Base-by-base conservation (phyloP, 2,797 vertebrate genomes). In the Mus minutoides region DNA sequence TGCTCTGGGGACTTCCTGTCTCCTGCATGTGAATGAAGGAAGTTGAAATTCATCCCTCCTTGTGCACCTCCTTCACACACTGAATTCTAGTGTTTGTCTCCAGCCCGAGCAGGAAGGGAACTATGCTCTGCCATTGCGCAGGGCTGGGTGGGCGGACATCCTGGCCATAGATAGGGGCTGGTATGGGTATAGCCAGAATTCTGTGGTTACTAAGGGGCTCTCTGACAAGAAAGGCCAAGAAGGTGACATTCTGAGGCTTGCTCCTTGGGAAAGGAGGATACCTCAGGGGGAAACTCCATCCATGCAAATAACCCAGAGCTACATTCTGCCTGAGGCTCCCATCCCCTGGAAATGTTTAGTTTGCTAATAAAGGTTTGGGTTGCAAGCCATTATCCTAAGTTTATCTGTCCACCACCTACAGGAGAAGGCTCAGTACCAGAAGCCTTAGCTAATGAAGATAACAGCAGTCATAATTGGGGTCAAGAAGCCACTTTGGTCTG, bases 41-140 rank as follows among this genome's bases (percentile, higher is more conserved):
- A 71, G 19, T 8, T 54, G 31, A 84, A 34, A 34, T 3, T 7
- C 0, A 52, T 26, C 17, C 40, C 0, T 2, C 64, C 79, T 79
- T 88, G 22, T 11, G 2, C 0, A 2, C 31, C 2, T 6, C 34
- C n/a, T 54, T 24, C 17, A n/a, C 37, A 37, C 46, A 2, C 14
- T 52, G 2, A 1, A 0, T 37, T 80, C 79, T 21, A 2, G 3
- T 5, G 34, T 31, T 76, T 37, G 12, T 89, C 60, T 91, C 62
- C 52, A 21, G 24, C 40, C 34, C 46, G 17, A 34, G 69, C 43
- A 0, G 9, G 34, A 52, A n/a, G 37, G 92, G 56, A 31, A 62
- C 22, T 9, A 40, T 52, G 64, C 26, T 71, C 34, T 67, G 80
- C 16, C 24, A n/a, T 29, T 89, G 1, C 3, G 24, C 88, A 10